These are phyloP conservation scores for Tragelaphus scriptus DNA, from an alignment of 2,113 vertebrate genomes.

Conservation along the genomic window DNA sequence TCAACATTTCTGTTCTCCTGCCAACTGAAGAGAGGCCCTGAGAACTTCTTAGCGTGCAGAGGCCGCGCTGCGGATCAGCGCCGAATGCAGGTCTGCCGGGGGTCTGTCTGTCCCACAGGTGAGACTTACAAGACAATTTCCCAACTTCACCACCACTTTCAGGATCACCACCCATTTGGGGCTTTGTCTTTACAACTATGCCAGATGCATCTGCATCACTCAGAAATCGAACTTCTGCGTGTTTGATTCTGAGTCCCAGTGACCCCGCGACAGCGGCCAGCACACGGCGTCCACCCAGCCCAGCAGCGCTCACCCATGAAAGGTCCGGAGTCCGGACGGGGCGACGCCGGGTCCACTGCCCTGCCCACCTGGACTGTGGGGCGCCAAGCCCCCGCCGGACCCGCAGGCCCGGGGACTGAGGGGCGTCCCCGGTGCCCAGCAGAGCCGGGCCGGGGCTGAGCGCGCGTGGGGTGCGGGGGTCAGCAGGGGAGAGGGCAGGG, in stretches of 20 bases:
- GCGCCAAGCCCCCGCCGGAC: neutral
- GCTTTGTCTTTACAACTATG: neutral
- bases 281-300: neutral
- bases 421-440: neutral
- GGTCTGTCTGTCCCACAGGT: neutral
- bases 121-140: neutral
- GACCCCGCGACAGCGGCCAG: neutral
- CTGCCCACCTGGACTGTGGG: neutral
- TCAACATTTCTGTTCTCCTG: conserved; percentile 17
- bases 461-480: neutral
- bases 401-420: neutral
- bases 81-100: neutral
- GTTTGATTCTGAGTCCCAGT: neutral
- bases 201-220: neutral
- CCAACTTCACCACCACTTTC: neutral
- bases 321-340: neutral
- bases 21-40: neutral
- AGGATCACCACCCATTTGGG: neutral
- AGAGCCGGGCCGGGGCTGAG: rapidly evolving
- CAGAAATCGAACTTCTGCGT: neutral
- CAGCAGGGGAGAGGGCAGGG: neutral
- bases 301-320: neutral
- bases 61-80: neutral
- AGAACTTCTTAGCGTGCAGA: neutral
- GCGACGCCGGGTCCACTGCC: no score